These are phyloP conservation scores for Blastobasis adustella DNA, from an alignment of 2,888 invertebrate genomes.

Conservation along the genomic window DNA sequence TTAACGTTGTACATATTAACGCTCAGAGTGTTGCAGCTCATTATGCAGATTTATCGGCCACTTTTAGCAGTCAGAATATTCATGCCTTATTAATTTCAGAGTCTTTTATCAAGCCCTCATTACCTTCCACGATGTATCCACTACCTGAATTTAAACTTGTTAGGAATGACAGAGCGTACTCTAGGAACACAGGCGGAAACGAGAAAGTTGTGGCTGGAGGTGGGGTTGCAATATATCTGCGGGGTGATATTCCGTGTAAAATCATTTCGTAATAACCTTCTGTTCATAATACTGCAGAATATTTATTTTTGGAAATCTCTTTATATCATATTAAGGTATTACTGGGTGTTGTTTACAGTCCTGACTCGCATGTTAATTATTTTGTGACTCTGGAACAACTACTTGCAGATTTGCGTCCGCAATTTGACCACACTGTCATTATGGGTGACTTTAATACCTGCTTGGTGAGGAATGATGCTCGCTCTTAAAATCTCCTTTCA, in stretches of 20 bases:
- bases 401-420: neutral
- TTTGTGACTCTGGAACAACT: neutral
- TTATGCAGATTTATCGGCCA: neutral
- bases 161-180: neutral
- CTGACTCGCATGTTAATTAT: neutral
- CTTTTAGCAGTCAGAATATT: neutral
- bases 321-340: neutral
- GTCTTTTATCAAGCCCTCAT: slow-evolving; percentile 2
- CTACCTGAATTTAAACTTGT: neutral
- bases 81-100: slow-evolving; percentile 1
- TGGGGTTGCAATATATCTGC: slow-evolving; percentile 4
- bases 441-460: too few relatives aligned
- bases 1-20: neutral
- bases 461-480: too few relatives aligned
- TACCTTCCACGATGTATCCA: neutral
- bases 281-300: slow-evolving; percentile 1
- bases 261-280: neutral
- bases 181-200: too few relatives aligned
- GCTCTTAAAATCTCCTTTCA: too few relatives aligned
- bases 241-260: neutral
- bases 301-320: neutral
- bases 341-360: neutral
- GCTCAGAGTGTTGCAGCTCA: neutral
- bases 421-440: slow-evolving; percentile 8
- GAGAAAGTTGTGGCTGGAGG: neutral